Conservation (phyloP, 2,888 invertebrate species). For the Argyra leucocephala region DNA sequence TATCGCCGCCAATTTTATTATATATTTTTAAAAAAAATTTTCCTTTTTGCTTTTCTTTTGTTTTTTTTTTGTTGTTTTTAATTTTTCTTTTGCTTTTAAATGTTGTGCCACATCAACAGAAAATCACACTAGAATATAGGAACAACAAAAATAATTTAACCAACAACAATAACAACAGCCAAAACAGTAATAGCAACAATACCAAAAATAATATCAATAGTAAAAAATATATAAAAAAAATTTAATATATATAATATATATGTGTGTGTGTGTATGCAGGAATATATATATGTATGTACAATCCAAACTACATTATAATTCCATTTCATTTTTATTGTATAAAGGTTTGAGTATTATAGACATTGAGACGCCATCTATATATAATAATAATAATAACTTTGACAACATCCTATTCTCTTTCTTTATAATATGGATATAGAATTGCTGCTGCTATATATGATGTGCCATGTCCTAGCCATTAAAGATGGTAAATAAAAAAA, state of each 20-base stretch:
- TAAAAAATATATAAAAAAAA: too few species aligned
- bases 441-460: neutral
- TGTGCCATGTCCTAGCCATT: too few species aligned
- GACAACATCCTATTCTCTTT: neutral
- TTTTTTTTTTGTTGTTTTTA: too few species aligned
- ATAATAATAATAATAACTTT: slow-evolving; percentile 2
- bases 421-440: neutral
- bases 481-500: neutral
- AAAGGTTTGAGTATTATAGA: slow-evolving; percentile 11
- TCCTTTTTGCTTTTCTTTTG: too few species aligned
- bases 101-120: neutral
- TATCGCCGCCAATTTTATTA: slow-evolving; percentile 1
- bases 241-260: too few species aligned
- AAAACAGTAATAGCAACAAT: neutral
- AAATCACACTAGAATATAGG: neutral
- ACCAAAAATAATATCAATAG: too few species aligned
- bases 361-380: slow-evolving; percentile 7
- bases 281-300: too few species aligned
- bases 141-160: too few species aligned
- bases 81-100: neutral
- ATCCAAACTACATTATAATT: neutral
- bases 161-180: neutral
- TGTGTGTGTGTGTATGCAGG: too few species aligned
- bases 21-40: neutral
- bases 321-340: neutral